Evolutionary conservation across 2,888 invertebrate genomes (phyloP).

Genomic region (Ichneumoninae sp.): DNA sequence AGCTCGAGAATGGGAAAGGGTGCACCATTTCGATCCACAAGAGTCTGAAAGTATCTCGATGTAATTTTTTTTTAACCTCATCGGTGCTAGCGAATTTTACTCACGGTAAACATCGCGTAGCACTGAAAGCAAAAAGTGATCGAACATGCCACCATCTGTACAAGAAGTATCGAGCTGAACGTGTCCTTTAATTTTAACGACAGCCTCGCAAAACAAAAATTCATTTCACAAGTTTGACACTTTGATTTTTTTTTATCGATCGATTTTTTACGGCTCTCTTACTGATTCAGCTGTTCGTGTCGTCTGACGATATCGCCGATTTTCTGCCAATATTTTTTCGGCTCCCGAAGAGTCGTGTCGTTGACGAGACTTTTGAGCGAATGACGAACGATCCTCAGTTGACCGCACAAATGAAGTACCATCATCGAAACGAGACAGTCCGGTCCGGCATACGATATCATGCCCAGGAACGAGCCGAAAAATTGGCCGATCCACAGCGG

Average conservation of each 20-base stretch:
- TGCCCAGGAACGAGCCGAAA: conserved; percentile 19
- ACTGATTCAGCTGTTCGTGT: conserved; percentile 59
- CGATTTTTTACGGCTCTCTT: conserved; percentile 28
- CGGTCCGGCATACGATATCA: conserved; percentile 42
- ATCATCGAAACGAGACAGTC: conserved; percentile 62
- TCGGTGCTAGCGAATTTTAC: conserved; percentile 28
- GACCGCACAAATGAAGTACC: conserved; percentile 65
- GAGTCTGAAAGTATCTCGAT: conserved; percentile 24
- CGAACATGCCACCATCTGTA: conserved; percentile 65
- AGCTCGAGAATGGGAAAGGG: conserved; percentile 43
- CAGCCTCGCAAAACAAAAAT: conserved; percentile 2
- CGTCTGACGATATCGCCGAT: conserved; percentile 41
- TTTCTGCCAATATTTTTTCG: conserved; percentile 45
- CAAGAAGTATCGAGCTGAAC: conserved; percentile 70
- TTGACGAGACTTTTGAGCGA: conserved; percentile 53
- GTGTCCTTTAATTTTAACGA: conserved; percentile 63
- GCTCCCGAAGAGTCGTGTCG: conserved; percentile 14
- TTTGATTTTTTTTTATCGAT: not conserved
- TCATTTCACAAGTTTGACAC: not conserved
- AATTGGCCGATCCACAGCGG: conserved; percentile 56
- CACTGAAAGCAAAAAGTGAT: conserved; percentile 71
- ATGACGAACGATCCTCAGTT: conserved; percentile 52
- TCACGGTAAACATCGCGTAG: conserved; percentile 67
- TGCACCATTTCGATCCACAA: conserved; percentile 51
- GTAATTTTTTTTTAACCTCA: conserved; percentile 14